Evolutionary conservation across 2,888 invertebrate species (phyloP).

Genomic region (Polydrusus pterygomalis): DNA sequence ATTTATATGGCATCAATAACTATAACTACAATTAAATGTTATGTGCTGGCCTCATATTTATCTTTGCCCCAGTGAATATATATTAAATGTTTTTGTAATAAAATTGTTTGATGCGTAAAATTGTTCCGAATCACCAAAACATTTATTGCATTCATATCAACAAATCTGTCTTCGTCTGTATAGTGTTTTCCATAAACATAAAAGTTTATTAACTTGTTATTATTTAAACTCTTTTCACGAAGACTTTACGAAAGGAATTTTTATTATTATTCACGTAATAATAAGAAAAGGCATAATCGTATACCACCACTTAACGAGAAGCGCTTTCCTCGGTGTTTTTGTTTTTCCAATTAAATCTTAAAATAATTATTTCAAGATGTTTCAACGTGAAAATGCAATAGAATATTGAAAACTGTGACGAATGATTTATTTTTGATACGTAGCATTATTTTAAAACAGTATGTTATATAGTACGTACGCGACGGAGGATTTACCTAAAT

Average conservation of each 20-base stretch:
- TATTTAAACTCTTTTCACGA: constrained; percentile 41
- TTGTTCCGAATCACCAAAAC: constrained; percentile 31
- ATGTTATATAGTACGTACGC: no score
- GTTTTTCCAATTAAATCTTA: constrained; percentile 26
- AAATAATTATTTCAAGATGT: constrained; percentile 22
- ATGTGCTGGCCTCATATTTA: constrained; percentile 44
- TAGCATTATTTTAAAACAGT: no score
- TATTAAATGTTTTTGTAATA: constrained; percentile 55
- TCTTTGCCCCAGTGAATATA: constrained; percentile 44
- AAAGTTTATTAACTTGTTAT: constrained; percentile 53
- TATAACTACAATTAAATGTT: constrained; percentile 48
- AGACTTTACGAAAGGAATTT: constrained; percentile 45
- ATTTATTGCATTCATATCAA: constrained; percentile 46
- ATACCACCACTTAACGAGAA: constrained; percentile 49
- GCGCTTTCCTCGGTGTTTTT: constrained; percentile 18
- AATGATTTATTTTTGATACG: background rate
- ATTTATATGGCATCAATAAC: constrained; percentile 49
- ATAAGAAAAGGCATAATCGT: constrained; percentile 45
- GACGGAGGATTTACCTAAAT: no score
- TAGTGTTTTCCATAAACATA: constrained; percentile 52
- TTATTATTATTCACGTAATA: constrained; percentile 50
- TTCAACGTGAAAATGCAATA: background rate
- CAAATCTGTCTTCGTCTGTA: constrained; percentile 53
- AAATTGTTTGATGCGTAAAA: constrained; percentile 44
- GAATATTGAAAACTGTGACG: background rate